Percentiles rank a stretch among this genome's conserved stretches.
phyloP scores from a whole-genome alignment of 2,113 vertebrate species.

The Sapayoa aenigma region DNA sequence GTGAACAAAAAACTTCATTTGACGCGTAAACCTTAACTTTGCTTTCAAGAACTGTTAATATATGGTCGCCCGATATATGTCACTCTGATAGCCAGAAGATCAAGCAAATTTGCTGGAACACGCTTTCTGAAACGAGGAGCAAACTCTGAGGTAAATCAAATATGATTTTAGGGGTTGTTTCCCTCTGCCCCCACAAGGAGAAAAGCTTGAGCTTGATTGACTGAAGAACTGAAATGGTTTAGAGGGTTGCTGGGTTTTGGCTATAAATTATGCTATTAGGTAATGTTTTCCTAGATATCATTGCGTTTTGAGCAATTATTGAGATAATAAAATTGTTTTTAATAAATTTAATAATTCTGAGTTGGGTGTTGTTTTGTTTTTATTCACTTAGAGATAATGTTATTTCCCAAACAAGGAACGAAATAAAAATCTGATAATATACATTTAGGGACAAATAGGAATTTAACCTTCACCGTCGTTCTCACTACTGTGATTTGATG shows the following conservation, averaged over 20 bases:
- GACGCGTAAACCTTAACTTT: conserved; percentile 73
- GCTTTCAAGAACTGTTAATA: conserved; percentile 87
- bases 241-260: background rate
- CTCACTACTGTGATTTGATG: background rate
- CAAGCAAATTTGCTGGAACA: conserved; percentile 95
- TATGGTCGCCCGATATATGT: conserved; percentile 94
- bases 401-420: background rate
- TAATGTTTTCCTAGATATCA: background rate
- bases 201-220: background rate
- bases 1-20: background rate
- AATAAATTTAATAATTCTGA: background rate
- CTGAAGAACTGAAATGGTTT: background rate
- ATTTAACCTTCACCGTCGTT: background rate
- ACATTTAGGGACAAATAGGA: background rate
- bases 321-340: background rate
- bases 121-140: conserved; percentile 97
- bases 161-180: background rate
- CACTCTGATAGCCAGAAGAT: conserved; percentile 94
- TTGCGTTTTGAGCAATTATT: background rate
- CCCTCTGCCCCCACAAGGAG: background rate
- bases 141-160: conserved; percentile 88
- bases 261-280: background rate
- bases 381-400: background rate
- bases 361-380: background rate
- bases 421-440: background rate